These are phyloP conservation scores for Spondyliosoma cantharus DNA, from an alignment of 2,797 vertebrate species.

Conservation along the genomic window DNA sequence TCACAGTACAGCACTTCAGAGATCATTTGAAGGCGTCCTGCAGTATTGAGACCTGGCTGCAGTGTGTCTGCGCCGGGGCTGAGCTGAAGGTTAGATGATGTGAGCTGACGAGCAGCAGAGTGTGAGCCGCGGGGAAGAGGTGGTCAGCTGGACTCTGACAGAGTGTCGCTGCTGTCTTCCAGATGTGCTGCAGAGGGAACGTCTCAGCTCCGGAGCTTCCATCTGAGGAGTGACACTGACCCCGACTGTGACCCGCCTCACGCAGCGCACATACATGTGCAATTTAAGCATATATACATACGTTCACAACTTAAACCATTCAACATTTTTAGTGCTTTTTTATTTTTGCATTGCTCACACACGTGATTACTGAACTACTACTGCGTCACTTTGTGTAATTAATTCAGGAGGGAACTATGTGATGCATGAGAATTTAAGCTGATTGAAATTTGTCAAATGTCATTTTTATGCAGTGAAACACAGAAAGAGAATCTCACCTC, in stretches of 20 bases:
- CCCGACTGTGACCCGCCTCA: conserved; percentile 60
- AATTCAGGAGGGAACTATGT: not conserved
- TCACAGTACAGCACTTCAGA: not conserved
- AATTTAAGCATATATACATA: conserved; percentile 1
- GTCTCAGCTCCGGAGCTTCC: conserved; percentile 63
- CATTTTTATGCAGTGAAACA: not conserved
- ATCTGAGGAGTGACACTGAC: conserved; percentile 59
- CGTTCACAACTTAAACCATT: not conserved
- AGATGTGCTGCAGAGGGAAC: conserved; percentile 79
- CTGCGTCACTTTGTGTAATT: not conserved
- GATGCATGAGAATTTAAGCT: too few relatives aligned
- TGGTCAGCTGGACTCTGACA: conserved; percentile 33
- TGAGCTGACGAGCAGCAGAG: conserved; percentile 18
- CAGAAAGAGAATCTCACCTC: not conserved
- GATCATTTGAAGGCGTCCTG: not conserved
- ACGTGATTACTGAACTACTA: not conserved
- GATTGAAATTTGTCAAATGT: not conserved
- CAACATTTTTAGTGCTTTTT: not conserved
- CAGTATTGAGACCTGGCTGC: not conserved
- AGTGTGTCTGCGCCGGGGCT: not conserved
- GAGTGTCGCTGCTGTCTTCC: conserved; percentile 65
- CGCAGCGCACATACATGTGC: conserved; percentile 3
- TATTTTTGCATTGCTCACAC: not conserved
- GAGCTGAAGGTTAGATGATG: conserved; percentile 16
- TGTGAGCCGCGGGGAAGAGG: conserved; percentile 8